phyloP scores from a whole-genome alignment of 2,113 vertebrate genomes.

The Psammodynastes pulverulentus region DNA sequence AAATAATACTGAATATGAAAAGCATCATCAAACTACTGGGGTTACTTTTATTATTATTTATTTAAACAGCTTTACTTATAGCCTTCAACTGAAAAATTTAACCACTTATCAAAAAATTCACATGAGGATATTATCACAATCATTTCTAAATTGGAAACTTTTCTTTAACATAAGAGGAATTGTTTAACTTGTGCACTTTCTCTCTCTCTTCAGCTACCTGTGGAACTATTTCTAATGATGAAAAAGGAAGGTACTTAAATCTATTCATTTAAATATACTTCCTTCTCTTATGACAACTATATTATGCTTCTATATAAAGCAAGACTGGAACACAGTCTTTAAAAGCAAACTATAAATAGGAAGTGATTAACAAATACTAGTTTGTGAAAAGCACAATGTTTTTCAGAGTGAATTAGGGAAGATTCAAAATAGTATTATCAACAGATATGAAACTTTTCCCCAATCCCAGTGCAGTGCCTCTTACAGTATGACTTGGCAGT shows the following conservation, averaged over 20 bases:
- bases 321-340: not conserved
- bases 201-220: not conserved
- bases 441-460: constrained; percentile 4
- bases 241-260: not conserved
- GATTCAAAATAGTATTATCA: not conserved
- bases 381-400: not conserved
- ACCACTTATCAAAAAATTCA: not conserved
- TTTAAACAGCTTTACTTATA: not conserved
- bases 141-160: not conserved
- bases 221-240: not conserved
- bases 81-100: not conserved
- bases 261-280: not conserved
- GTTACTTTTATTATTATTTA: not conserved
- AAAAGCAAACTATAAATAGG: not conserved
- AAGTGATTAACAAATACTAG: not conserved
- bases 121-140: not conserved
- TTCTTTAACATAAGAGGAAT: not conserved
- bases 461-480: constrained; percentile 28
- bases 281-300: not conserved
- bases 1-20: not conserved
- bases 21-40: not conserved
- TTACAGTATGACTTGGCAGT: constrained; percentile 48
- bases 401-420: not conserved
- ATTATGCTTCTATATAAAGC: not conserved
- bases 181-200: not conserved